Evolutionary conservation across 1,140 invertebrate genomes (phyloP).

Genomic region (Teleogryllus occipitalis): DNA sequence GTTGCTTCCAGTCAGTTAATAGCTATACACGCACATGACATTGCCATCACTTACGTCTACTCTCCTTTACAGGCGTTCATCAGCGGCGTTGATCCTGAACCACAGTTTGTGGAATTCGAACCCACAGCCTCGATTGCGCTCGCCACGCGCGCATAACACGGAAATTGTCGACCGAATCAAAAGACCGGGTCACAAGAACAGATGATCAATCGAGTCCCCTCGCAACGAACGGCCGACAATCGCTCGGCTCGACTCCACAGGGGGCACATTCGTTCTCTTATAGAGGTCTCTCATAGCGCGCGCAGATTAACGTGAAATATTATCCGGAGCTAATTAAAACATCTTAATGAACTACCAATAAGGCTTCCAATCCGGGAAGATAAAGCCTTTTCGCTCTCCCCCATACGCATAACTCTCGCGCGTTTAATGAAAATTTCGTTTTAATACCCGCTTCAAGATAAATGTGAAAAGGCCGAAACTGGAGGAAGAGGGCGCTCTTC

Average conservation of each 20-base stretch:
- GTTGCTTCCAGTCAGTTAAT: no score
- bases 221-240: no score
- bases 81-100: no score
- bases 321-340: not conserved
- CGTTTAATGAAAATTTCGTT: not conserved
- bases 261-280: not conserved
- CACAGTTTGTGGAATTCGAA: no score
- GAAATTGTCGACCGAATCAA: no score
- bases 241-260: not conserved
- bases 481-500: not conserved
- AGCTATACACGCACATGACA: no score
- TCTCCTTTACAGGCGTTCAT: no score
- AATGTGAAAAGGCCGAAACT: not conserved
- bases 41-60: no score
- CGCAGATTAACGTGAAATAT: not conserved
- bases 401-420: not conserved
- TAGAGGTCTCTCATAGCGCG: not conserved
- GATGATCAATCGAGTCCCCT: no score
- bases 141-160: no score
- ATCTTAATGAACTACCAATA: slow-evolving; percentile 5
- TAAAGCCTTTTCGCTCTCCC: not conserved
- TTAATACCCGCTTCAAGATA: not conserved
- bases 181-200: no score
- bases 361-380: not conserved
- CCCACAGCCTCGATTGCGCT: no score